Conservation (phyloP, 2,888 invertebrate genomes). For the Limenitis arthemis region DNA sequence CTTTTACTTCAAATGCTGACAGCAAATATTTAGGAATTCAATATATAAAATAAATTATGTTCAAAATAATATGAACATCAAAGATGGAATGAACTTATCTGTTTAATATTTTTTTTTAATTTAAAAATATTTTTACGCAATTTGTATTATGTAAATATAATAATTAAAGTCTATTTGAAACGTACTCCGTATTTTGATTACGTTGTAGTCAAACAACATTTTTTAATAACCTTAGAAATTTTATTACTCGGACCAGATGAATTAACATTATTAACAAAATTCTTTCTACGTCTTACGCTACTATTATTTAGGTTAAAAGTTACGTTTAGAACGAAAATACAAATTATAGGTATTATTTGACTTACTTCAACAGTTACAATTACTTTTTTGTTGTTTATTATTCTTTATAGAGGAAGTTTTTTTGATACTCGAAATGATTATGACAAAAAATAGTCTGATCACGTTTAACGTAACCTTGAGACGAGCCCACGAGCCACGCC, state of each 20-base stretch:
- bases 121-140: no score
- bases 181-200: constrained; percentile 1
- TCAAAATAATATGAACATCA: no score
- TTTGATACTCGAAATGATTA: constrained; percentile 29
- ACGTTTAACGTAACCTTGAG: constrained; percentile 48
- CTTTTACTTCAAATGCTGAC: no score
- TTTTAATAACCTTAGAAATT: not conserved
- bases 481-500: constrained; percentile 33
- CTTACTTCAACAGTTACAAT: not conserved
- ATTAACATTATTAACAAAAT: not conserved
- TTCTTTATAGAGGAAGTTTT: constrained; percentile 31
- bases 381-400: constrained; percentile 12
- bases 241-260: no score
- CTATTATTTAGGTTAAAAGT: not conserved
- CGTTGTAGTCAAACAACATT: constrained; percentile 1
- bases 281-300: no score
- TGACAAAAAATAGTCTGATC: constrained; percentile 40
- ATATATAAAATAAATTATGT: no score
- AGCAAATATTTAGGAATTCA: no score
- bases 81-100: no score
- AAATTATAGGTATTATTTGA: not conserved
- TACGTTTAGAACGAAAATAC: no score
- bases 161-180: no score
- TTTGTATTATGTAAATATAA: no score
- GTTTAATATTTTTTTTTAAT: no score